A percentile compares a stretch with the other conserved stretches of the same genome.
These are phyloP conservation scores for Alentia gelatinosa DNA, from an alignment of 2,888 invertebrate species.

Conservation along the genomic window DNA sequence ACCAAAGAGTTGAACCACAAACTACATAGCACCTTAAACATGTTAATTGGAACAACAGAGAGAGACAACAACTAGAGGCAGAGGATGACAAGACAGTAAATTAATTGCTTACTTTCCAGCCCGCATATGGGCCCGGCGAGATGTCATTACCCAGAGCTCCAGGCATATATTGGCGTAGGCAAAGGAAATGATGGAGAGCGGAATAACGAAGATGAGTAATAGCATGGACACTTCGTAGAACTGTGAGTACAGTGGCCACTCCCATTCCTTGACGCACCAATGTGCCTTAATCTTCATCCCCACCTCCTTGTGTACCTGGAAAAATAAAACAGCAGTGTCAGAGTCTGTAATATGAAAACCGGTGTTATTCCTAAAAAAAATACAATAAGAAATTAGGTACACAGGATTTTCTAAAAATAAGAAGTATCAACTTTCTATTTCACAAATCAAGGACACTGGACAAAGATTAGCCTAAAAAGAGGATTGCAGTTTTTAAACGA, in stretches of 20 bases:
- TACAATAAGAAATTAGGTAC: too few relatives aligned
- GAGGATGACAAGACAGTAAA: too few relatives aligned
- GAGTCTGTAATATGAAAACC: too few relatives aligned
- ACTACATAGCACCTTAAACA: too few relatives aligned
- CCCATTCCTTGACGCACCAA: constrained; percentile 85
- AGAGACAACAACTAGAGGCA: too few relatives aligned
- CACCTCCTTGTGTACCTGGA: constrained; percentile 81
- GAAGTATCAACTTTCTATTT: too few relatives aligned
- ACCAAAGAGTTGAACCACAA: too few relatives aligned
- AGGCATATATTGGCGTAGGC: constrained; percentile 86
- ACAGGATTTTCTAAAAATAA: too few relatives aligned
- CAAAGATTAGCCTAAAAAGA: too few relatives aligned
- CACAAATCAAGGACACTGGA: too few relatives aligned
- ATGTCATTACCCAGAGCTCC: constrained; percentile 85
- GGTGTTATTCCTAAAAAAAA: too few relatives aligned
- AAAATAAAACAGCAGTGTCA: constrained; percentile 34
- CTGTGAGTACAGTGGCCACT: constrained; percentile 79
- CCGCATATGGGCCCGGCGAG: constrained; percentile 84
- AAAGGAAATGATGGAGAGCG: constrained; percentile 85
- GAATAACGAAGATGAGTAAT: constrained; percentile 84
- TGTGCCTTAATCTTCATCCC: constrained; percentile 81
- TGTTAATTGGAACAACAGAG: background rate
- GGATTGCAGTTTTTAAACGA: too few relatives aligned
- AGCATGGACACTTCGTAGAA: constrained; percentile 86
- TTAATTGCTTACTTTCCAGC: constrained; percentile 79